These are phyloP conservation scores for Dioctria linearis DNA, from an alignment of 2,888 invertebrate genomes.

Conservation along the genomic window DNA sequence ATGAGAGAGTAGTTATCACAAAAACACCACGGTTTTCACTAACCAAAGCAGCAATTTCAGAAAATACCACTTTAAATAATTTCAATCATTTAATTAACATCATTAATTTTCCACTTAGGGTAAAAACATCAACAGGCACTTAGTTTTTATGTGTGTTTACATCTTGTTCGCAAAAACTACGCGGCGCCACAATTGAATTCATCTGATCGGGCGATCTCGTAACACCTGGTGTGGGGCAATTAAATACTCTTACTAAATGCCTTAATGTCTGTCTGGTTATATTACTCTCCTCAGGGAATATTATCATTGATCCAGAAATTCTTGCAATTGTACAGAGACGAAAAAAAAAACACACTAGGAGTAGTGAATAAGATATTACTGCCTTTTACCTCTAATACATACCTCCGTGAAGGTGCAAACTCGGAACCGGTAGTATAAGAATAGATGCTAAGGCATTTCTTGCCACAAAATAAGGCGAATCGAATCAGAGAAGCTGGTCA, in stretches of 20 bases:
- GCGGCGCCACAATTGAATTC: conserved; percentile 23
- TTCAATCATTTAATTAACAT: no score
- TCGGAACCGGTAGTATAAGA: conserved; percentile 7
- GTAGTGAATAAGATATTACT: not conserved
- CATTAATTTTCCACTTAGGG: no score
- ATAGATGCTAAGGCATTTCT: not conserved
- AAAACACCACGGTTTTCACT: no score
- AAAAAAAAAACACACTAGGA: no score
- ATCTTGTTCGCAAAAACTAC: conserved; percentile 9
- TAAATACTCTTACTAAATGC: conserved; percentile 30
- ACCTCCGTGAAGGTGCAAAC: conserved; percentile 38
- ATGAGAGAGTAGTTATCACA: no score
- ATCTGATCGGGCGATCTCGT: conserved; percentile 7
- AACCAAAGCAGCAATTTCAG: no score
- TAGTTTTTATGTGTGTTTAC: conserved; percentile 25
- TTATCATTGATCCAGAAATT: conserved; percentile 21
- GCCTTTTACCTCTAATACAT: conserved; percentile 9
- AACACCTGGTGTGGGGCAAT: conserved; percentile 25
- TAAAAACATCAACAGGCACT: conserved; percentile 4
- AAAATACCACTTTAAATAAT: no score
- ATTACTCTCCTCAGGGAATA: conserved; percentile 25
- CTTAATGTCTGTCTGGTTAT: conserved; percentile 22
- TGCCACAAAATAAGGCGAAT: conserved; percentile 13
- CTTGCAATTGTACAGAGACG: conserved; percentile 4
- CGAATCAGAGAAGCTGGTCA: not conserved